Percentiles rank a stretch among this genome's conserved stretches.
phyloP scores from a whole-genome alignment of 2,888 invertebrate genomes.

The Gerris lacustris region DNA sequence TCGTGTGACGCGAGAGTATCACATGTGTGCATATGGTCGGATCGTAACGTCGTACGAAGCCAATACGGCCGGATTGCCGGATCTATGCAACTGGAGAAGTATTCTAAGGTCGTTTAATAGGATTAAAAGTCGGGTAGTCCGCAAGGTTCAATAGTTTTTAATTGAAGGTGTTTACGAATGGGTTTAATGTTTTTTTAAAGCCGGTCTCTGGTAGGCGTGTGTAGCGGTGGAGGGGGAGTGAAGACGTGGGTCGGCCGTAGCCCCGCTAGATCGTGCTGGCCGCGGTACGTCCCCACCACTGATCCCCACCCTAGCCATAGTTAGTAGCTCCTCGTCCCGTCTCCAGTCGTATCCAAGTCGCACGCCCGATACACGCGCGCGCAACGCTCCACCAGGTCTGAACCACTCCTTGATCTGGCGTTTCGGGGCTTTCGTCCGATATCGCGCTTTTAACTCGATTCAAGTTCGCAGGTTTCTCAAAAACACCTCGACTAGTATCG shows the following conservation, averaged over 20 bases:
- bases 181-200: not conserved
- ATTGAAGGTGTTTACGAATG: not conserved
- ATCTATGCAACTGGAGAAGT: too few species aligned
- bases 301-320: not conserved
- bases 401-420: not conserved
- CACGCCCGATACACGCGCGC: not conserved
- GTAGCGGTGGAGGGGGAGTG: not conserved
- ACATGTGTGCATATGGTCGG: not conserved
- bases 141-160: not conserved
- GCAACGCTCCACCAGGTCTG: not conserved
- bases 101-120: too few species aligned
- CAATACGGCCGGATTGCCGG: too few species aligned
- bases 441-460: not conserved
- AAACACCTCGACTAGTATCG: not conserved
- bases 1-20: not conserved
- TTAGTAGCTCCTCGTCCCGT: not conserved
- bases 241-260: not conserved
- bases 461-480: too few species aligned
- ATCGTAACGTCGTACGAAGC: too few species aligned
- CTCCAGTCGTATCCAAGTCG: conserved; percentile 1
- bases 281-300: not conserved
- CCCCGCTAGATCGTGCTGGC: not conserved
- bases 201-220: not conserved
- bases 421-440: conserved; percentile 1
- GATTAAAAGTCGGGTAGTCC: too few species aligned